Evolutionary conservation across 2,797 vertebrate genomes (phyloP).

Genomic region (Schizopygopsis malacanthus): DNA sequence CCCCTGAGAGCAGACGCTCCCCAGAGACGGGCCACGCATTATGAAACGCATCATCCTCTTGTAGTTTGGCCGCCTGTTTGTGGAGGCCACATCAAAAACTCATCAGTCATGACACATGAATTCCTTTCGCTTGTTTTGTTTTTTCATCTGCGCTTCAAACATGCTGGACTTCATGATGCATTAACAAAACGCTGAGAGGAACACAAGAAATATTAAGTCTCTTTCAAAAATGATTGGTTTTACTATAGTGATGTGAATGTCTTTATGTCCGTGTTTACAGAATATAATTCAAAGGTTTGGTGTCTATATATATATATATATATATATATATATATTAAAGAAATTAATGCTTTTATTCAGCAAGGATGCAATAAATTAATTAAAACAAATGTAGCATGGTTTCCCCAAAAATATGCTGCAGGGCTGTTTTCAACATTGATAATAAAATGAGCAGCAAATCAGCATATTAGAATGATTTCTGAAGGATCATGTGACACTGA

Average conservation of each 20-base stretch:
- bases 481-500: neutral
- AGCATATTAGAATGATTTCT: neutral
- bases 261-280: neutral
- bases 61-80: constrained; percentile 32
- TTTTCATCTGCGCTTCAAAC: neutral
- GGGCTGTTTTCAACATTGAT: neutral
- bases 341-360: neutral
- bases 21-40: constrained; percentile 36
- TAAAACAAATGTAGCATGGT: neutral
- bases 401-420: neutral
- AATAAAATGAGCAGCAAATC: neutral
- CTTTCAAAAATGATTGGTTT: neutral
- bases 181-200: neutral
- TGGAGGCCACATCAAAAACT: constrained; percentile 40
- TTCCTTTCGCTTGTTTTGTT: constrained; percentile 13
- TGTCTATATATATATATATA: neutral
- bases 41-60: constrained; percentile 51
- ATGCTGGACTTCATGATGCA: neutral
- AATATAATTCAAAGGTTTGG: neutral
- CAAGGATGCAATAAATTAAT: neutral
- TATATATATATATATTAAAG: too few species aligned
- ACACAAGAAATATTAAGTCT: neutral
- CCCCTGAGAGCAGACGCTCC: constrained; percentile 42
- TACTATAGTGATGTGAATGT: too few species aligned
- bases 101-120: constrained; percentile 33